A percentile compares a stretch with the other conserved stretches of the same genome.
phyloP scores from a whole-genome alignment of 2,888 invertebrate genomes.

The Cabera pusaria region DNA sequence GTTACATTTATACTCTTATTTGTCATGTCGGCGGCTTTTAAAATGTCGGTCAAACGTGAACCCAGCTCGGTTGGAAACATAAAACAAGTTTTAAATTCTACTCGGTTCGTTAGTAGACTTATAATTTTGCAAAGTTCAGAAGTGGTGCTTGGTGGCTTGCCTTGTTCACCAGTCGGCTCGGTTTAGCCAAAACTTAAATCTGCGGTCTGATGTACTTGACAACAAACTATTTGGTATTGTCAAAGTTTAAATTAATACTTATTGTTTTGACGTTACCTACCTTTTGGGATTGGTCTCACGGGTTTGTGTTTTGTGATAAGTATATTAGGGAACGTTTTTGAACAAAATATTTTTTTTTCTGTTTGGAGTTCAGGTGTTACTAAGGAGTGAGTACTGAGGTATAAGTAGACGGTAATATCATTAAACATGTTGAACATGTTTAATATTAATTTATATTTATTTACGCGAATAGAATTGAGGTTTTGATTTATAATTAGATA shows the following conservation, averaged over 20 bases:
- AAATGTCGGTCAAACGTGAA: conserved; percentile 5
- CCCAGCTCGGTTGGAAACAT: conserved; percentile 2
- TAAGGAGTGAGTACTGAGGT: too few relatives aligned
- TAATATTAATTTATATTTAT: too few relatives aligned
- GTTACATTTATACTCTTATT: too few relatives aligned
- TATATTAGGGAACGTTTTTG: too few relatives aligned
- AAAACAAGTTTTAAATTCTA: conserved; percentile 17
- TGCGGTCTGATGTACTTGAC: conserved; percentile 12
- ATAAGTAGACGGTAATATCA: too few relatives aligned
- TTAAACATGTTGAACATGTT: too few relatives aligned
- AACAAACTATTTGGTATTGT: conserved; percentile 12
- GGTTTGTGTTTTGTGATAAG: too few relatives aligned
- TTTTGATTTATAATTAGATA: too few relatives aligned
- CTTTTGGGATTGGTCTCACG: conserved; percentile 3
- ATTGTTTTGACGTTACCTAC: conserved; percentile 1
- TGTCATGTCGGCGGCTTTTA: too few relatives aligned
- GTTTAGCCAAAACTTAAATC: conserved; percentile 14
- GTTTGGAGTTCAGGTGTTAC: too few relatives aligned
- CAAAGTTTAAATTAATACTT: conserved; percentile 13
- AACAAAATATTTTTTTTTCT: too few relatives aligned
- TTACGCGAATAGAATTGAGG: too few relatives aligned
- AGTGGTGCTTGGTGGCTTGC: conserved; percentile 16
- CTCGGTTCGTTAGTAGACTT: conserved; percentile 18
- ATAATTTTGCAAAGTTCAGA: conserved; percentile 22
- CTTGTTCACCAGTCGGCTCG: conserved; percentile 6